These are phyloP conservation scores for Condylostylus longicornis DNA, from an alignment of 1,140 invertebrate genomes.

Conservation along the genomic window DNA sequence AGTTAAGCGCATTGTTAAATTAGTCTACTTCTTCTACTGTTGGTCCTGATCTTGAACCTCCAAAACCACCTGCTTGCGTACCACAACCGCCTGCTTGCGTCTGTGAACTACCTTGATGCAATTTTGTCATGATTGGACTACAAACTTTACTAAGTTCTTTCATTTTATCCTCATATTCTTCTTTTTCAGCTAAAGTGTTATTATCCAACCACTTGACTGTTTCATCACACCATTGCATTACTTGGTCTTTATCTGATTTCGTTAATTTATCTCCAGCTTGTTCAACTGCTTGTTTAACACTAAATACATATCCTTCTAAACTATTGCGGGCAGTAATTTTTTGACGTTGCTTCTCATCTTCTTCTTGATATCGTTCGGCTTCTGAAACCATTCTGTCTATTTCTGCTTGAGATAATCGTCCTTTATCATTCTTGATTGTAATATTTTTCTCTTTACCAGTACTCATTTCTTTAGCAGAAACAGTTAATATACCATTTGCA, in stretches of 20 bases:
- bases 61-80: constrained; percentile 33
- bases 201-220: constrained; percentile 38
- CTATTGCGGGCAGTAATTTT: constrained; percentile 41
- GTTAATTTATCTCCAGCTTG: constrained; percentile 34
- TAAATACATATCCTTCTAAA: constrained; percentile 57
- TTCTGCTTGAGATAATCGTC: constrained; percentile 60
- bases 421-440: constrained; percentile 73
- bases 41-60: constrained; percentile 39
- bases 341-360: constrained; percentile 51
- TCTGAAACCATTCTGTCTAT: constrained; percentile 43
- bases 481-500: constrained; percentile 55
- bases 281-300: constrained; percentile 42
- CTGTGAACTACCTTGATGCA: constrained; percentile 35
- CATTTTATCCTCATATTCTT: constrained; percentile 42
- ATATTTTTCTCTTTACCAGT: constrained; percentile 50
- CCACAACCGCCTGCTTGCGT: constrained; percentile 30
- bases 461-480: constrained; percentile 40
- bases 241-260: constrained; percentile 10
- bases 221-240: constrained; percentile 31
- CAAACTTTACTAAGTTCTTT: constrained; percentile 37
- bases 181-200: constrained; percentile 42
- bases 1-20: constrained; percentile 22
- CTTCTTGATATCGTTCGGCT: constrained; percentile 31
- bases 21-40: constrained; percentile 56
- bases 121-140: constrained; percentile 38